phyloP scores from a whole-genome alignment of 35 echinoderm and acorn worm genomes.

The Hemicentrotus pulcherrimus region DNA sequence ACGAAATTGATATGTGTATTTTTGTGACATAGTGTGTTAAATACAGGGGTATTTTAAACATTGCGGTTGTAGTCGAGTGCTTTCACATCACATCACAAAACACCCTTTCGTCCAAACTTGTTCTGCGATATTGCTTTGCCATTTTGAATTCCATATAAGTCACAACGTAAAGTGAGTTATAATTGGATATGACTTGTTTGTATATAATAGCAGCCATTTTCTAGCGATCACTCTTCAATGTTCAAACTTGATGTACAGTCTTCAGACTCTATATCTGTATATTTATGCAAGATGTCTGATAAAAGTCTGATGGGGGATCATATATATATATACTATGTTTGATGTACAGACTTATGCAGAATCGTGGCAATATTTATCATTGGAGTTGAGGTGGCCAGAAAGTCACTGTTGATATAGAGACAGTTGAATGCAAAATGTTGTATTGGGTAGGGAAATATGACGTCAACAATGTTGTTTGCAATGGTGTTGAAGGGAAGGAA shows the following conservation, averaged over 20 bases:
- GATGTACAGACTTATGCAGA: not conserved
- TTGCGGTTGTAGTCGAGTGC: not conserved
- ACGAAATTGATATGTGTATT: not conserved
- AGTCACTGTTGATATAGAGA: not conserved
- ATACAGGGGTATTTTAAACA: not conserved
- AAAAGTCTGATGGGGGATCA: not conserved
- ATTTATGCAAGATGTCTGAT: not conserved
- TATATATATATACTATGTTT: not conserved
- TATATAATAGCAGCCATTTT: constrained; percentile 13
- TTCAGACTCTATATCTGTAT: not conserved
- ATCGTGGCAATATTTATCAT: not conserved
- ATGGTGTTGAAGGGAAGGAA: not conserved
- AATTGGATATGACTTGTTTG: not conserved
- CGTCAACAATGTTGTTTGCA: not conserved
- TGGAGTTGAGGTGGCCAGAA: not conserved
- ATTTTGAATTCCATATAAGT: not conserved
- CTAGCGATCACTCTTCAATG: not conserved
- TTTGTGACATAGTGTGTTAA: not conserved
- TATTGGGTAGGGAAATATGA: not conserved
- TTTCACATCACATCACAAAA: not conserved
- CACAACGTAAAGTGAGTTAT: not conserved
- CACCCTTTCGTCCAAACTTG: not conserved
- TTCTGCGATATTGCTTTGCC: not conserved
- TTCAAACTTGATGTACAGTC: not conserved
- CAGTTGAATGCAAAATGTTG: not conserved